A percentile compares a stretch with the other conserved stretches of the same genome.
phyloP scores from a whole-genome alignment of 1,140 invertebrate genomes.

The Drosophila grimshawi region DNA sequence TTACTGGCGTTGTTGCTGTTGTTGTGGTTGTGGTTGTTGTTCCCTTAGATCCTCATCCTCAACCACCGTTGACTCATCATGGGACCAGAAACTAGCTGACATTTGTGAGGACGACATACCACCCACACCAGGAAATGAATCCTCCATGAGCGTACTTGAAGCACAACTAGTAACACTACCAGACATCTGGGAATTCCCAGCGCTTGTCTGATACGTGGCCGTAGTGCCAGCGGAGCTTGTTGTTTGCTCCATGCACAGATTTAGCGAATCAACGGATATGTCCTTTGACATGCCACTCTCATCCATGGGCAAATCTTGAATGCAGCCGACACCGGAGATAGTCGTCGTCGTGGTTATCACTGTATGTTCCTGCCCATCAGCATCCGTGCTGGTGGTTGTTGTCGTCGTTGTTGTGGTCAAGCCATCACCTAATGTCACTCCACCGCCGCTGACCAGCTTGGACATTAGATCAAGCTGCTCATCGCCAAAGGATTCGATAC shows the following conservation, averaged over 20 bases:
- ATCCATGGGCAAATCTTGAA: constrained; percentile 53
- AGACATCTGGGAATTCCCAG: constrained; percentile 92
- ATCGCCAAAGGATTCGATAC: constrained; percentile 85
- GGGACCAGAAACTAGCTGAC: constrained; percentile 77
- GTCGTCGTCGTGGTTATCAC: constrained; percentile 85
- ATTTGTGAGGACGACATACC: constrained; percentile 74
- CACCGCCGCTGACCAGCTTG: constrained; percentile 78
- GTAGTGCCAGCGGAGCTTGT: constrained; percentile 91
- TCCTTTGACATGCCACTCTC: constrained; percentile 74
- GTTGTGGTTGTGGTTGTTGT: constrained; percentile 31
- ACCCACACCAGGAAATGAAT: constrained; percentile 76
- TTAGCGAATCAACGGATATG: constrained; percentile 77
- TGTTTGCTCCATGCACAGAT: constrained; percentile 81
- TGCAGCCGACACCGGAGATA: constrained; percentile 83
- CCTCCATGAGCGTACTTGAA: constrained; percentile 83
- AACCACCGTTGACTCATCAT: constrained; percentile 73
- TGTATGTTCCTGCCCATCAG: constrained; percentile 83
- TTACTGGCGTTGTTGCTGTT: constrained; percentile 46
- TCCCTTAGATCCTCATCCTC: constrained; percentile 61
- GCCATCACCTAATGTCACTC: constrained; percentile 79
- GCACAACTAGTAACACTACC: constrained; percentile 90
- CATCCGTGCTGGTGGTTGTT: constrained; percentile 86
- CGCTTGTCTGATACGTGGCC: constrained; percentile 91
- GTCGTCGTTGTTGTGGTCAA: constrained; percentile 85
- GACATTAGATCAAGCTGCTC: constrained; percentile 84